phyloP scores from a whole-genome alignment of 1,140 invertebrate species.

The Drosophila sp. region DNA sequence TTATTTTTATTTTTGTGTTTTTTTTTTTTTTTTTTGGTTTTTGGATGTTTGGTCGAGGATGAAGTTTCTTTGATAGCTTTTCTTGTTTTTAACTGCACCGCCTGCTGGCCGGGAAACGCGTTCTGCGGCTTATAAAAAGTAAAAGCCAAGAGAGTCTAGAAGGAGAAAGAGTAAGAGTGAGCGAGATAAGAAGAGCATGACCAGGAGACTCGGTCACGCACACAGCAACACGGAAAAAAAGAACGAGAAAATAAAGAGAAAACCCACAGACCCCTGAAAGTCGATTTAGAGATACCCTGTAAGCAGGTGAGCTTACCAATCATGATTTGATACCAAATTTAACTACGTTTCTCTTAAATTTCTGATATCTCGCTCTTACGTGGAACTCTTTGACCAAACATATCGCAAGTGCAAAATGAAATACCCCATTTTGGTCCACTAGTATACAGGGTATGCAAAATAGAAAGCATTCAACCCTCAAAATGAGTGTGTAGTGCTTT shows the following conservation, averaged over 20 bases:
- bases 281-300: no score
- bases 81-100: slow-evolving; percentile 72
- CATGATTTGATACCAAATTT: no score
- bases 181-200: slow-evolving; percentile 39
- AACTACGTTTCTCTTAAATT: no score
- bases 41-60: neutral
- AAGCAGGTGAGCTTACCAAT: no score
- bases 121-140: slow-evolving; percentile 63
- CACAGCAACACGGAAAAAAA: slow-evolving; percentile 5
- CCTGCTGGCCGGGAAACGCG: slow-evolving; percentile 69
- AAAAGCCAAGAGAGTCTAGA: slow-evolving; percentile 7
- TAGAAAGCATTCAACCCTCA: slow-evolving; percentile 61
- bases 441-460: slow-evolving; percentile 18
- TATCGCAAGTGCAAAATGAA: no score
- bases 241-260: neutral
- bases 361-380: no score
- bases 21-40: neutral
- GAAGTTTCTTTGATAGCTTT: slow-evolving; percentile 54
- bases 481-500: slow-evolving; percentile 76
- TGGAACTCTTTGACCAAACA: no score
- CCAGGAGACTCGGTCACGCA: slow-evolving; percentile 40
- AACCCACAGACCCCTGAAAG: neutral
- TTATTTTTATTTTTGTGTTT: neutral
- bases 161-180: slow-evolving; percentile 1
- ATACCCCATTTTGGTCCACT: neutral